These are phyloP conservation scores for Aleiodes alternator DNA, from an alignment of 2,888 invertebrate species.

Conservation along the genomic window DNA sequence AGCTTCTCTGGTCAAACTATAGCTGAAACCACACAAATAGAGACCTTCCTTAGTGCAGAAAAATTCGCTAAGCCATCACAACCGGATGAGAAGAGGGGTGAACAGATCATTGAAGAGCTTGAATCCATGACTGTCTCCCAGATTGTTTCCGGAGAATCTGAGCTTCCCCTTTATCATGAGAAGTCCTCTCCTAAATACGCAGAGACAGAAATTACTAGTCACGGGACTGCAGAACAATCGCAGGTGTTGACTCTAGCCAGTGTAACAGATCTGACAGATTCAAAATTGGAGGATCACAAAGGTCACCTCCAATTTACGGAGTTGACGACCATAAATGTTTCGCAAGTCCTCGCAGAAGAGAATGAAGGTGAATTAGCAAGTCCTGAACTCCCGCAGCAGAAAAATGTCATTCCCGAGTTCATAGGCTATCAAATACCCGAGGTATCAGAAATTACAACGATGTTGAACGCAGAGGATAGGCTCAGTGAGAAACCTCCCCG, in stretches of 20 bases:
- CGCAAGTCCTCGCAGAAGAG: constrained; percentile 60
- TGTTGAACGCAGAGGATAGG: constrained; percentile 54
- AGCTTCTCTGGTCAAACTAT: constrained; percentile 68
- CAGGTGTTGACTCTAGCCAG: constrained; percentile 65
- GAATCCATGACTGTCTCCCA: constrained; percentile 54
- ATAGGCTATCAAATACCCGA: constrained; percentile 69
- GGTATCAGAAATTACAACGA: constrained; percentile 63
- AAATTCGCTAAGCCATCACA: constrained; percentile 47
- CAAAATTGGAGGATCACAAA: constrained; percentile 58
- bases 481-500: constrained; percentile 40
- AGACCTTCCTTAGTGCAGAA: constrained; percentile 55
- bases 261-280: constrained; percentile 57
- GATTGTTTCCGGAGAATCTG: neutral
- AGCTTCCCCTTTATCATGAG: constrained; percentile 44
- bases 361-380: constrained; percentile 49
- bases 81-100: constrained; percentile 53
- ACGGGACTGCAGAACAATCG: constrained; percentile 63
- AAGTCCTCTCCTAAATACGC: constrained; percentile 53
- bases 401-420: constrained; percentile 55
- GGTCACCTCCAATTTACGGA: constrained; percentile 64
- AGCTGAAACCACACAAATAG: constrained; percentile 64
- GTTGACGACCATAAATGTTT: constrained; percentile 59
- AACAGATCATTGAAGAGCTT: constrained; percentile 58
- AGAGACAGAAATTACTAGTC: constrained; percentile 66
- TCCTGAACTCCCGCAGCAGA: constrained; percentile 42